These are phyloP conservation scores for Leucoraja ocellata DNA, from an alignment of 2,797 vertebrate species.

Conservation along the genomic window DNA sequence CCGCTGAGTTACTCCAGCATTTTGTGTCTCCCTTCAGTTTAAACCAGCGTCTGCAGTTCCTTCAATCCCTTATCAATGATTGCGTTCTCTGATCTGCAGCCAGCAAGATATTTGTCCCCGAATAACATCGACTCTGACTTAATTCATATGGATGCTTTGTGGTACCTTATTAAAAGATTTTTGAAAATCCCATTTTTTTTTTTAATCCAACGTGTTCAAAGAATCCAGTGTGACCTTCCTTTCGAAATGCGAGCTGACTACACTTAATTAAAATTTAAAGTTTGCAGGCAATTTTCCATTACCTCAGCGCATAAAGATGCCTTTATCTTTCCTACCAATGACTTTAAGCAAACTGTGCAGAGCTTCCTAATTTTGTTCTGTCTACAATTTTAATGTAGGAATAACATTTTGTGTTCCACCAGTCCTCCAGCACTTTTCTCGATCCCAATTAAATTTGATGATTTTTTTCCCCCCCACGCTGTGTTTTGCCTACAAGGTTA, in stretches of 20 bases:
- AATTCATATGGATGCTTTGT: too few species aligned
- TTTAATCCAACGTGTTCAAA: background rate
- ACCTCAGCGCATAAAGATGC: background rate
- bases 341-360: background rate
- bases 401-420: background rate
- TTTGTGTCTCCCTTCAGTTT: too few species aligned
- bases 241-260: background rate
- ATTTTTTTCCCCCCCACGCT: too few species aligned
- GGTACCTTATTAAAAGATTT: too few species aligned
- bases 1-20: too few species aligned
- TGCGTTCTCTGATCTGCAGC: too few species aligned
- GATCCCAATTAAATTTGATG: background rate
- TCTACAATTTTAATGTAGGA: background rate
- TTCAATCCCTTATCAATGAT: too few species aligned
- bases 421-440: background rate
- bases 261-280: background rate
- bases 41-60: too few species aligned
- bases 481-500: background rate
- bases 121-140: too few species aligned
- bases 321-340: background rate
- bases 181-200: too few species aligned
- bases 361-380: background rate
- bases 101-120: too few species aligned
- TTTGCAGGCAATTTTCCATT: background rate
- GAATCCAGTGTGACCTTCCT: background rate